These are phyloP conservation scores for Cardinalis cardinalis DNA, from an alignment of 2,113 vertebrate species.

Conservation along the genomic window DNA sequence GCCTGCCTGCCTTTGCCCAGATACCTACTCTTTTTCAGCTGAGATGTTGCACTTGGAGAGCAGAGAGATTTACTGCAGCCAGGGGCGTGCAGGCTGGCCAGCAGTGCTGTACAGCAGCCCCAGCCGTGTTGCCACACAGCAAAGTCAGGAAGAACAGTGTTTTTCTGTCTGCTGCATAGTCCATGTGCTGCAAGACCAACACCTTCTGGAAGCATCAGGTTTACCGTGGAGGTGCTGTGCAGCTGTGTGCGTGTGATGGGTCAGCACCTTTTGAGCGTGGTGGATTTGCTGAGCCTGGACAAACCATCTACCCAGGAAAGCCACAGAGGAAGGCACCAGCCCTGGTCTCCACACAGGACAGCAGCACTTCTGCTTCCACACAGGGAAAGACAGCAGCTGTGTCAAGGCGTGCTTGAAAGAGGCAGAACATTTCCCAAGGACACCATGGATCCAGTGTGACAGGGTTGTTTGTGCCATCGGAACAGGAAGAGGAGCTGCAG, in stretches of 20 bases:
- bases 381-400: not conserved
- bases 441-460: accelerated
- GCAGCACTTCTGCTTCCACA: not conserved
- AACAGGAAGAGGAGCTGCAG: not conserved
- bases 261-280: not conserved
- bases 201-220: constrained; percentile 16
- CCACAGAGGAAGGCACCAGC: not conserved
- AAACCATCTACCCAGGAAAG: not conserved
- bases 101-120: not conserved
- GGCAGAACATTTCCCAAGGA: not conserved
- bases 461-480: accelerated
- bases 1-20: not conserved
- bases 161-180: not conserved
- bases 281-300: not conserved
- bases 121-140: not conserved
- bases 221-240: not conserved
- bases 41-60: not conserved
- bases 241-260: not conserved
- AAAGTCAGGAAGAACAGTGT: not conserved
- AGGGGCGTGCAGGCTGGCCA: not conserved
- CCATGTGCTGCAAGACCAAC: not conserved
- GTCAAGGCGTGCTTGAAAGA: not conserved
- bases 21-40: not conserved
- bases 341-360: not conserved
- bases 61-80: not conserved